A percentile compares a stretch with the other conserved stretches of the same genome.
Evolutionary conservation across 2,888 invertebrate genomes (phyloP).

Genomic region (Peribatodes rhomboidaria): DNA sequence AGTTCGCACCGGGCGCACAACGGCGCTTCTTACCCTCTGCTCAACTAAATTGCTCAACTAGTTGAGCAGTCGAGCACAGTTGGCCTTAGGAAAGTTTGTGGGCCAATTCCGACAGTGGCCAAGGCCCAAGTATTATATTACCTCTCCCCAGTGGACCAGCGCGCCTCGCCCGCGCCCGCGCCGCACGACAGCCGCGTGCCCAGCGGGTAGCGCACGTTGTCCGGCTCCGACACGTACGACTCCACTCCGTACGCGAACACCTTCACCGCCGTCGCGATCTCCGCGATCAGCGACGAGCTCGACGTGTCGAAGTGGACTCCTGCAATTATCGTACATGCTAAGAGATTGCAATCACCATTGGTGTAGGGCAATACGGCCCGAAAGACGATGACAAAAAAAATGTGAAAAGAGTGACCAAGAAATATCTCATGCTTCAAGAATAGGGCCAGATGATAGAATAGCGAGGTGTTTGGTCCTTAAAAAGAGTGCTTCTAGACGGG

Average conservation of each 20-base stretch:
- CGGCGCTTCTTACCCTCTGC: too few species aligned
- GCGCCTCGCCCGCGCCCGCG: constrained; percentile 92
- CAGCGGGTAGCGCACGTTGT: constrained; percentile 89
- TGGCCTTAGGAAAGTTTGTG: too few species aligned
- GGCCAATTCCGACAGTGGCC: too few species aligned
- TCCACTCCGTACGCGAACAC: constrained; percentile 97
- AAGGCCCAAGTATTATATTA: neutral
- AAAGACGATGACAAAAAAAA: too few species aligned
- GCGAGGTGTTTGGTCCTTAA: neutral
- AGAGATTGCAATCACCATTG: neutral
- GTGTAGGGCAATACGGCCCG: too few species aligned
- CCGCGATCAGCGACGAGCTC: constrained; percentile 92
- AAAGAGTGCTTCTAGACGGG: too few species aligned
- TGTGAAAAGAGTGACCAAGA: too few species aligned
- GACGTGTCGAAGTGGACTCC: constrained; percentile 97
- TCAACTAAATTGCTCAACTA: too few species aligned
- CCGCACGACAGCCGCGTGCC: constrained; percentile 92
- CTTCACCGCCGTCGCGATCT: constrained; percentile 95
- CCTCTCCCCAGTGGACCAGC: constrained; percentile 96
- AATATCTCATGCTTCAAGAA: too few species aligned
- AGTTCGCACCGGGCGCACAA: too few species aligned
- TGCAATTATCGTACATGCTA: constrained; percentile 65
- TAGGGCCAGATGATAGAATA: neutral
- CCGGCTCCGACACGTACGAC: constrained; percentile 92
- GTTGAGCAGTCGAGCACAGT: too few species aligned